A percentile compares a stretch with the other conserved stretches of the same genome.
Evolutionary conservation across 2,888 invertebrate species (phyloP).

Genomic region (Calameuta pallipes): DNA sequence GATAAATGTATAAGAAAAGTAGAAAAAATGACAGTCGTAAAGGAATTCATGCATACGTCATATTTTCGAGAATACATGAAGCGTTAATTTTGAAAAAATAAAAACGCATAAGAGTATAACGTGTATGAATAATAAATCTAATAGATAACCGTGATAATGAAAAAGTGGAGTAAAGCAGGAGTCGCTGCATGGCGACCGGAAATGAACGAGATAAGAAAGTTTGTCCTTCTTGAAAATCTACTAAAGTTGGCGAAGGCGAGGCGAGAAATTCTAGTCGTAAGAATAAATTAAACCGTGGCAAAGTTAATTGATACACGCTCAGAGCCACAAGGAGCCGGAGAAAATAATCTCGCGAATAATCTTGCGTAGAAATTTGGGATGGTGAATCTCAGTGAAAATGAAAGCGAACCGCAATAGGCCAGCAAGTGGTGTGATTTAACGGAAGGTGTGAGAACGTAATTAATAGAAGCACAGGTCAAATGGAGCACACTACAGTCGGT

Average conservation of each 20-base stretch:
- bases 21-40: background rate
- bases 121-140: background rate
- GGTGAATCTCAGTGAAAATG: background rate
- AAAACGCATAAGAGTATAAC: background rate
- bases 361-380: background rate
- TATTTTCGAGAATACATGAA: background rate
- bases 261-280: background rate
- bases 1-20: background rate
- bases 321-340: background rate
- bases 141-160: background rate
- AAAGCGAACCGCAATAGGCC: background rate
- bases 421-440: background rate
- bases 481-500: background rate
- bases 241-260: background rate
- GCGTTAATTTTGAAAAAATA: background rate
- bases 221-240: slow-evolving; percentile 28
- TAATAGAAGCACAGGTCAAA: too few relatives aligned
- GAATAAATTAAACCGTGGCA: background rate
- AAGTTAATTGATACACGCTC: background rate
- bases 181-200: slow-evolving; percentile 3
- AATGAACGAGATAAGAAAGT: slow-evolving; percentile 29
- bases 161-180: background rate
- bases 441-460: too few relatives aligned
- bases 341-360: background rate
- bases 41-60: background rate